A percentile compares a stretch with the other conserved stretches of the same genome.
phyloP scores from a whole-genome alignment of 2,888 invertebrate species.

The Spodoptera picta region DNA sequence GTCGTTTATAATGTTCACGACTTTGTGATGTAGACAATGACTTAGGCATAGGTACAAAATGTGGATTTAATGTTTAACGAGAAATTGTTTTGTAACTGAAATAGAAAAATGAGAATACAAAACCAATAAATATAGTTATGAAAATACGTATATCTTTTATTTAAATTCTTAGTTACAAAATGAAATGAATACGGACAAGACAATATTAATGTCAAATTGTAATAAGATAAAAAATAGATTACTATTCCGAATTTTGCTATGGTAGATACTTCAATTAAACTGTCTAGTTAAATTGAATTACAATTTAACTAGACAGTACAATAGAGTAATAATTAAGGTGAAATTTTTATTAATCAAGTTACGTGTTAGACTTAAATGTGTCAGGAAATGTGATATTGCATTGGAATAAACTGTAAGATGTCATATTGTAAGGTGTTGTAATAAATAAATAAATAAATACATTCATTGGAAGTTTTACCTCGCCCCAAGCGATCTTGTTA shows the following conservation, averaged over 20 bases:
- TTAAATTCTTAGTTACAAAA: neutral
- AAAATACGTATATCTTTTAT: slow-evolving; percentile 43
- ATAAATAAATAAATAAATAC: too few relatives aligned
- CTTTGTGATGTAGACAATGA: slow-evolving; percentile 84
- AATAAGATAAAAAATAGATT: too few relatives aligned
- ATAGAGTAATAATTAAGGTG: too few relatives aligned
- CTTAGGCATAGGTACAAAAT: slow-evolving; percentile 85
- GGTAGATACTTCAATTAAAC: neutral
- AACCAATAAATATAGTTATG: slow-evolving; percentile 86
- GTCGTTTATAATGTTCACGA: slow-evolving; percentile 63
- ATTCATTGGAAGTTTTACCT: slow-evolving; percentile 7
- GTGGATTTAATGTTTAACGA: slow-evolving; percentile 80
- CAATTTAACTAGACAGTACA: too few relatives aligned
- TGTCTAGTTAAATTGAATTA: slow-evolving; percentile 17
- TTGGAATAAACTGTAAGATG: too few relatives aligned
- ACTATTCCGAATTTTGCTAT: too few relatives aligned
- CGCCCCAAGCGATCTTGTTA: slow-evolving; percentile 23
- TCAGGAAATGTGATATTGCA: too few relatives aligned
- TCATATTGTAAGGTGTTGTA: too few relatives aligned
- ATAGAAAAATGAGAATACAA: slow-evolving; percentile 86
- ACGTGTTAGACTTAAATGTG: too few relatives aligned
- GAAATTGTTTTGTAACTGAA: slow-evolving; percentile 86
- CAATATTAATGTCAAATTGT: too few relatives aligned
- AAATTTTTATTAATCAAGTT: too few relatives aligned
- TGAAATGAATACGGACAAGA: neutral